Evolutionary conservation across 2,888 invertebrate genomes (phyloP), one percentile per base, ranked within the genome.

Genomic region (Agrilus cyanescens): DNA sequence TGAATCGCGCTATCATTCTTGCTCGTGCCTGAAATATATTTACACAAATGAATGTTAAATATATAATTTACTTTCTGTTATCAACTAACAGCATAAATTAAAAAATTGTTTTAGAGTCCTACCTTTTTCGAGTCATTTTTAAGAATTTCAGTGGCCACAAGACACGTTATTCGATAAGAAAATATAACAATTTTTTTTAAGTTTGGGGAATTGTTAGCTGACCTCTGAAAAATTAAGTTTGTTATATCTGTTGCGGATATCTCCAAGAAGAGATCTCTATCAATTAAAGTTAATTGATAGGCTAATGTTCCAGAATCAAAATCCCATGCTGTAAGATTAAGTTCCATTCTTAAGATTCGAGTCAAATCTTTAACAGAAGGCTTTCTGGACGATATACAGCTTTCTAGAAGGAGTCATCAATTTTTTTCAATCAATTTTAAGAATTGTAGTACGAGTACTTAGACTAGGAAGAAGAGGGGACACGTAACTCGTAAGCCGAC

Each of bases 221-320:
- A 66, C 45, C 62, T 63, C 46, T 71, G 68, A 51, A 60, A 61
- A 3, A 69, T 45, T 13, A 74, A 38, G 3, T 66, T 58, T 5
- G 64, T 61, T 12, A 74, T 55, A 48, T 75, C 75, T 1, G 56
- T 50, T 0, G 60, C 46, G 1, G 70, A 60, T 29, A 74, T 66
- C 49, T 71, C 67, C 12, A 71, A 48, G 50, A 74, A 73, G 4
- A 75, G 59, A 49, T 73, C 71, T 38, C 68, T 64, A 49, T 75
- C 74, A 20, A 75, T 66, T 42, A 74, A 55, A 0, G 74, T 74
- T 42, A 75, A 48, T 50, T 75, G 74, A 43, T 65, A 60, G 0
- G 74, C 71, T 15, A 75, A 48, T 1, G 68, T 69, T 0, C 66
- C 62, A 8, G 75, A 74, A 52, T 73, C 69, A 47, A 75, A 66